A percentile compares a stretch with the other conserved stretches of the same genome.
phyloP scores from a whole-genome alignment of 2,797 vertebrate genomes.

The Leptatherina wallacei region DNA sequence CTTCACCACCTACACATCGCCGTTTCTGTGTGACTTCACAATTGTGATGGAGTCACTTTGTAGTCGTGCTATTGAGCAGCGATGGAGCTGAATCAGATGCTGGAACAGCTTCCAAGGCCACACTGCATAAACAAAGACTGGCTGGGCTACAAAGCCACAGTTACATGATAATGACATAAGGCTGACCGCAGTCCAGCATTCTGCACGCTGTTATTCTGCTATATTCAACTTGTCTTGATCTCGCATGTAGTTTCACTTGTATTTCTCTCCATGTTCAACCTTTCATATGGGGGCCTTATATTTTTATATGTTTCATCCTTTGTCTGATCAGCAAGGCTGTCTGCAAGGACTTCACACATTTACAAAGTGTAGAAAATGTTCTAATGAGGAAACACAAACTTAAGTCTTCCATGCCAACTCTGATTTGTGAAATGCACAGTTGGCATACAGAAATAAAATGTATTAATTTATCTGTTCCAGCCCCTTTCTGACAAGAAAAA shows the following conservation, averaged over 20 bases:
- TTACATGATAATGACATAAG: slow-evolving; percentile 39
- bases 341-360: background rate
- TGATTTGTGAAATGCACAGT: background rate
- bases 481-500: no score
- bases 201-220: background rate
- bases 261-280: background rate
- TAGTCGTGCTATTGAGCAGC: slow-evolving; percentile 34
- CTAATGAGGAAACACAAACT: background rate
- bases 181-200: slow-evolving; percentile 15
- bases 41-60: slow-evolving; percentile 39
- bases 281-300: background rate
- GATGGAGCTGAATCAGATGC: slow-evolving; percentile 47
- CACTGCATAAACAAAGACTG: slow-evolving; percentile 27
- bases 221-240: background rate
- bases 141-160: slow-evolving; percentile 10
- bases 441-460: no score
- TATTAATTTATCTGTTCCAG: no score
- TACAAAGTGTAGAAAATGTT: background rate
- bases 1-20: slow-evolving; percentile 46
- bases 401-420: background rate
- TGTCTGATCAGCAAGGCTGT: background rate
- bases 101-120: slow-evolving; percentile 49
- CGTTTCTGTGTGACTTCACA: slow-evolving; percentile 20
- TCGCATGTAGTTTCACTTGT: background rate
- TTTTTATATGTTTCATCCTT: background rate